phyloP scores from a whole-genome alignment of 2,113 vertebrate species.

The Smithornis capensis region DNA sequence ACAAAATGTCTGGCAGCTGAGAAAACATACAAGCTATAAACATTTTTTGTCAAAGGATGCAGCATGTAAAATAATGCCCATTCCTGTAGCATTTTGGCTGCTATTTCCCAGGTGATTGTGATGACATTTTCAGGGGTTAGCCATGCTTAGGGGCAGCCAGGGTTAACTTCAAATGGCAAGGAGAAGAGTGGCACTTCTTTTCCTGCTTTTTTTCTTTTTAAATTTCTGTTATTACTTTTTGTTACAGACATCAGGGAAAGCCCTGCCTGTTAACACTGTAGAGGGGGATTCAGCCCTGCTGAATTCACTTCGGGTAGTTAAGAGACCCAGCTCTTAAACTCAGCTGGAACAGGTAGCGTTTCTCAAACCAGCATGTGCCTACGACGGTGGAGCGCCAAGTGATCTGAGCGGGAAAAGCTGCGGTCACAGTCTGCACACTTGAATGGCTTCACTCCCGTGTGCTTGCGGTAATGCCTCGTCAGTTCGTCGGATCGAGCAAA shows the following conservation, averaged over 20 bases:
- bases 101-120: constrained; percentile 69
- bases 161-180: constrained; percentile 62
- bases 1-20: constrained; percentile 72
- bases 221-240: constrained; percentile 44
- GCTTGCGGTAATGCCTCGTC: constrained; percentile 98
- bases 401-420: constrained; percentile 98
- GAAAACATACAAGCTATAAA: constrained; percentile 79
- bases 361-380: constrained; percentile 98
- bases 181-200: constrained; percentile 77
- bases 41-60: constrained; percentile 68
- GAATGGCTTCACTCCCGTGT: constrained; percentile 99
- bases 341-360: constrained; percentile 55
- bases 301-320: constrained; percentile 70
- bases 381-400: constrained; percentile 95
- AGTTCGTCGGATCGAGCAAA: constrained; percentile 98
- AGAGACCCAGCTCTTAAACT: constrained; percentile 79
- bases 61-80: constrained; percentile 74
- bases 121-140: constrained; percentile 55
- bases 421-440: constrained; percentile 99
- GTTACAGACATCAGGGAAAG: constrained; percentile 69
- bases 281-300: constrained; percentile 84
- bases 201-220: constrained; percentile 56
- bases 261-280: constrained; percentile 75
- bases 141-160: constrained; percentile 57
- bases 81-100: constrained; percentile 61